Evolutionary conservation across 2,797 vertebrate genomes (phyloP).

Genomic region (Phalanger gymnotis): DNA sequence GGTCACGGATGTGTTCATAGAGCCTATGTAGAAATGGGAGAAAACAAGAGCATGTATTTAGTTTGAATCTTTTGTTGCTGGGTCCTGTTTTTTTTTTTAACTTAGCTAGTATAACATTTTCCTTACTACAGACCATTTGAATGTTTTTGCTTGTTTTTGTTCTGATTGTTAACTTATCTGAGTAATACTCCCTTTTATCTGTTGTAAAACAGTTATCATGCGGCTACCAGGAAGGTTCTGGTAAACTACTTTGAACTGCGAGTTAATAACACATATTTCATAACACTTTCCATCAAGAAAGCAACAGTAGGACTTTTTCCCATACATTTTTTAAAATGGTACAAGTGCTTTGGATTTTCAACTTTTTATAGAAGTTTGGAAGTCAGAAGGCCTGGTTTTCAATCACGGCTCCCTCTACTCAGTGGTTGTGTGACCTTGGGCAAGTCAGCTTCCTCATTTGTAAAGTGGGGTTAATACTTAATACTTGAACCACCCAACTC

Average conservation of each 20-base stretch:
- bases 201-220: neutral
- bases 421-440: neutral
- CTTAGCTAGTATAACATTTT: neutral
- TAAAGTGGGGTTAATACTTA: neutral
- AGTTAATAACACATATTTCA: neutral
- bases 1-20: slow-evolving; percentile 84
- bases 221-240: neutral
- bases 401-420: neutral
- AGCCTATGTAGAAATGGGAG: slow-evolving; percentile 77
- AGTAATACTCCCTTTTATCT: neutral
- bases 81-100: fast-evolving
- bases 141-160: neutral
- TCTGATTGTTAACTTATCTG: neutral
- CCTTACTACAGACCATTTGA: neutral
- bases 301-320: neutral
- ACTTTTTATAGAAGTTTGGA: neutral
- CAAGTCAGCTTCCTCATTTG: neutral
- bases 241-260: slow-evolving; percentile 9
- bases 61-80: slow-evolving; percentile 1
- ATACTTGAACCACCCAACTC: neutral
- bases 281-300: neutral
- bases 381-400: neutral
- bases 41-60: fast-evolving
- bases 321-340: neutral
- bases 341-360: neutral